Conservation (phyloP, 2,797 vertebrate genomes). For the Tiaroga cobitis region DNA sequence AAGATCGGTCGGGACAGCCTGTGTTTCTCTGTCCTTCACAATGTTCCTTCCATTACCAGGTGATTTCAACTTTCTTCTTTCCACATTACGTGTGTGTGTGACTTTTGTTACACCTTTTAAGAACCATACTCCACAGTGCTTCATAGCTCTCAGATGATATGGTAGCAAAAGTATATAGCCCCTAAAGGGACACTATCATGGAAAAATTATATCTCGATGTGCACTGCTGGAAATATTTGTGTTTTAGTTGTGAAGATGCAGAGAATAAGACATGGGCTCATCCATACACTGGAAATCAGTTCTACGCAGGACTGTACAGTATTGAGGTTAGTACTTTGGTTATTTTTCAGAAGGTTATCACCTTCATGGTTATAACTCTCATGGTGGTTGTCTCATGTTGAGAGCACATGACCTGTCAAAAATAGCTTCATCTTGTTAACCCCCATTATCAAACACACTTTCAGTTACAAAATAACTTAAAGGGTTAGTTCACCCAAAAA, state of each 20-base stretch:
- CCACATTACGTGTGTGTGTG: background rate
- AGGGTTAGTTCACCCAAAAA: no score
- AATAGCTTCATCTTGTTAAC: background rate
- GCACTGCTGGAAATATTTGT: background rate
- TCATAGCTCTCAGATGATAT: background rate
- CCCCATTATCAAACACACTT: background rate
- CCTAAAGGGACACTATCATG: background rate
- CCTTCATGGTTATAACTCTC: background rate
- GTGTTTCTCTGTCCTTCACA: constrained; percentile 74
- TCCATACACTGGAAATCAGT: constrained; percentile 70
- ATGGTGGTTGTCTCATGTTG: background rate
- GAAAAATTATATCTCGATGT: background rate
- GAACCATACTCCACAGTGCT: background rate
- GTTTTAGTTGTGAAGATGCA: constrained; percentile 81
- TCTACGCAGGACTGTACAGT: constrained; percentile 80
- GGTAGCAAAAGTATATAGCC: background rate
- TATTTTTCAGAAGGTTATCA: background rate
- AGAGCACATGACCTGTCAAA: background rate
- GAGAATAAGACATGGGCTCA: constrained; percentile 76
- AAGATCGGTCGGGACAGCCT: constrained; percentile 81
- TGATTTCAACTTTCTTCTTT: constrained; percentile 54
- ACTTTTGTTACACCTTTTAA: background rate
- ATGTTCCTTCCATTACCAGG: constrained; percentile 72
- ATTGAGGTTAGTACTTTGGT: constrained; percentile 77
- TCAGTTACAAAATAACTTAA: background rate